Evolutionary conservation across 2,113 vertebrate genomes (phyloP).

Genomic region (Zapornia atra): DNA sequence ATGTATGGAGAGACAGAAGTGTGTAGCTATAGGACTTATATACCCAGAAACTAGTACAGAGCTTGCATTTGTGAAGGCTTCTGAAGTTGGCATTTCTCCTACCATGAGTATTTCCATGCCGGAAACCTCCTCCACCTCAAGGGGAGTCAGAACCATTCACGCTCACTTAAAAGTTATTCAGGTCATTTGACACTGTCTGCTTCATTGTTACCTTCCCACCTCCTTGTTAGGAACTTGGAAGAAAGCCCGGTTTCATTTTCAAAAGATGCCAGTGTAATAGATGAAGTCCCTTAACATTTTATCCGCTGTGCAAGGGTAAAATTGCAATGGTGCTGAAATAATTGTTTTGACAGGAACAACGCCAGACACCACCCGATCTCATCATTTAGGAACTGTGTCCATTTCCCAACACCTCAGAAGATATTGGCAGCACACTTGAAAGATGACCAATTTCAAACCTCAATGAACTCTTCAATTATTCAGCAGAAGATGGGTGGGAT

Average conservation of each 20-base stretch:
- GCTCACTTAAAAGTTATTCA: neutral
- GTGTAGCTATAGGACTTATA: neutral
- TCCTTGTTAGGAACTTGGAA: conserved; percentile 11
- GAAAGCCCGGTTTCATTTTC: conserved; percentile 37
- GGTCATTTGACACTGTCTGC: neutral
- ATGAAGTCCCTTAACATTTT: neutral
- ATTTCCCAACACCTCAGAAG: neutral
- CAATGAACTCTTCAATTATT: neutral
- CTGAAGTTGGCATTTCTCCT: neutral
- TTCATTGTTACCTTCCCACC: neutral
- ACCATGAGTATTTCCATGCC: neutral
- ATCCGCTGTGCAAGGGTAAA: neutral
- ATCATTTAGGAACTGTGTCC: neutral
- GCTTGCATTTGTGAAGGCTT: neutral
- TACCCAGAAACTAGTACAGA: neutral
- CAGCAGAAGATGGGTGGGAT: neutral
- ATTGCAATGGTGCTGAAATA: conserved; percentile 1
- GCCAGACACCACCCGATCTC: neutral
- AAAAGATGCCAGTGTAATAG: neutral
- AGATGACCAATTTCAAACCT: neutral
- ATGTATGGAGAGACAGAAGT: fast-evolving
- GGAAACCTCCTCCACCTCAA: neutral
- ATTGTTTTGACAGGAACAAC: neutral
- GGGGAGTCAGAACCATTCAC: neutral
- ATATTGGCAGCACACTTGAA: neutral